A percentile compares a stretch with the other conserved stretches of the same genome.
Conservation (phyloP, 2,113 vertebrate genomes). For the Sus scrofa region T2T-Sscrofa CM000813.6:26024501-26025000, state of each 20-base stretch:
- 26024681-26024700: background rate
- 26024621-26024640: background rate
- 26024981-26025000: background rate
- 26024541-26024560: no score
- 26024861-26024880: background rate
- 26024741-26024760: background rate
- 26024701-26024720: background rate
- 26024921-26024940: background rate
- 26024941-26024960: background rate
- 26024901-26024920: background rate
- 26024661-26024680: background rate
- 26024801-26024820: background rate
- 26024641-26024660: background rate
- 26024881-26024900: background rate
- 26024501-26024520: rapidly evolving
- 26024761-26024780: background rate
- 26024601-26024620: background rate
- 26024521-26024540: no score
- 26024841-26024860: background rate
- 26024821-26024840: background rate
- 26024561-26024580: no score
- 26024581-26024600: background rate
- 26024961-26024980: background rate
- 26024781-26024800: background rate
- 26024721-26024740: background rate